A percentile compares a stretch with the other conserved stretches of the same genome.
Conservation (phyloP, 2,888 invertebrate species). For the Hirtodrosophila cameraria region DNA sequence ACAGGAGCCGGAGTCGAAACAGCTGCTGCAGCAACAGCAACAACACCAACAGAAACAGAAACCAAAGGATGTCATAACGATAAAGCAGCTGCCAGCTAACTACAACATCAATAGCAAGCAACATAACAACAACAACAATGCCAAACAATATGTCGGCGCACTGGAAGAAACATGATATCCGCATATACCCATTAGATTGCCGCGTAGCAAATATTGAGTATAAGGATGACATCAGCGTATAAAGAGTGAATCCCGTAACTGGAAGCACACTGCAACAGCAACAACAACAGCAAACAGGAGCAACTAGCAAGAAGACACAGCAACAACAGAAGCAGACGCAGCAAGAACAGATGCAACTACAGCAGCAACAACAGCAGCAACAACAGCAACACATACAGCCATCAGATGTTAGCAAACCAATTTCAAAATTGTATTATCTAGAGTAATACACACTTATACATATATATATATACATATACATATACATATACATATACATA, state of each 20-base stretch:
- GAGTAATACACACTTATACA: conserved; percentile 1
- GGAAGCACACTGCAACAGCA: not conserved
- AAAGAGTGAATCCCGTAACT: not conserved
- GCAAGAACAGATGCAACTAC: not conserved
- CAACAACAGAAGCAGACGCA: too few species aligned
- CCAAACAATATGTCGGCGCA: conserved; percentile 54
- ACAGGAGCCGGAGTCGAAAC: conserved; percentile 26
- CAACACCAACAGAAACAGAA: conserved; percentile 53
- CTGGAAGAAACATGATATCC: conserved; percentile 72
- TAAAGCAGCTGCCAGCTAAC: conserved; percentile 73
- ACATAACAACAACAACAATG: conserved; percentile 37
- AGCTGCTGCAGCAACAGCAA: conserved; percentile 37
- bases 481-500: conserved; percentile 10
- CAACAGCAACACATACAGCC: conserved; percentile 12
- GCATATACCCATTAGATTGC: conserved; percentile 69
- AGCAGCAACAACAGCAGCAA: conserved; percentile 9
- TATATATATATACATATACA: conserved; percentile 19
- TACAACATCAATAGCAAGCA: conserved; percentile 38
- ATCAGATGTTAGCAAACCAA: conserved; percentile 36
- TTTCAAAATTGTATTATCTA: conserved; percentile 49
- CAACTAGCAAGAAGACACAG: conserved; percentile 1
- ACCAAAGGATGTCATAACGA: conserved; percentile 79
- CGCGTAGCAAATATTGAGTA: conserved; percentile 69
- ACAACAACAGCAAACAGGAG: not conserved
- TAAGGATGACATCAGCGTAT: conserved; percentile 10